Evolutionary conservation across 2,888 invertebrate genomes (phyloP), one percentile per base, ranked within the genome.

Genomic region (Maniola hyperantus): DNA sequence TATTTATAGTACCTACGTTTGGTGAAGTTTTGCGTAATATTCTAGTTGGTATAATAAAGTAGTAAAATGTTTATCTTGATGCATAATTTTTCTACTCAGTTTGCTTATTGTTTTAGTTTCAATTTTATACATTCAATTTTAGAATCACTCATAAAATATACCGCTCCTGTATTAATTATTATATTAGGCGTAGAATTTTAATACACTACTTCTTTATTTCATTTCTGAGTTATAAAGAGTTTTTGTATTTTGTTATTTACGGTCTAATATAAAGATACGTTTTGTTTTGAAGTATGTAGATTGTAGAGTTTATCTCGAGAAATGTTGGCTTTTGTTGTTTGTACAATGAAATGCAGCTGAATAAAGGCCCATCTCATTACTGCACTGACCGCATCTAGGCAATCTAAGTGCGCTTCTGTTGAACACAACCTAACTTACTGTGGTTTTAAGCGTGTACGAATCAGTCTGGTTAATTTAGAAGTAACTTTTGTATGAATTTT

Each of bases 321-420:
- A 53, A 66, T 65, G 68, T 64, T 42, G 65, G 36, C 65, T 53
- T 66, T 65, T 71, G 67, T 69, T 67, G 57, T 58, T 67, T 67
- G 69, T 67, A 73, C 73, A 72, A 71, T 70, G 68, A 76, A 75
- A 76, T 73, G 79, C 62, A 70, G 74, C 72, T 74, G 66, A 66
- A 63, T 79, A 79, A 80, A 79, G 79, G 79, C 77, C 83, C 83
- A 85, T 85, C 87, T 88, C 87, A 88, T 87, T 88, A 87, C 84
- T 81, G 80, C 76, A 72, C 79, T 79, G 79, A 87, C 88, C 88
- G 76, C 87, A 84, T 76, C 77, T 83, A 84, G 85, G 83, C 68
- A 85, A 86, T 87, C 83, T 85, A 81, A 79, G 79, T 76, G 55
- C 62, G 65, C 59, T 61, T 60, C 65, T 65, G 69, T 58, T 66